These are phyloP conservation scores for Dasypus novemcinctus DNA, from an alignment of 2,113 vertebrate genomes.

Conservation along the genomic window DNA sequence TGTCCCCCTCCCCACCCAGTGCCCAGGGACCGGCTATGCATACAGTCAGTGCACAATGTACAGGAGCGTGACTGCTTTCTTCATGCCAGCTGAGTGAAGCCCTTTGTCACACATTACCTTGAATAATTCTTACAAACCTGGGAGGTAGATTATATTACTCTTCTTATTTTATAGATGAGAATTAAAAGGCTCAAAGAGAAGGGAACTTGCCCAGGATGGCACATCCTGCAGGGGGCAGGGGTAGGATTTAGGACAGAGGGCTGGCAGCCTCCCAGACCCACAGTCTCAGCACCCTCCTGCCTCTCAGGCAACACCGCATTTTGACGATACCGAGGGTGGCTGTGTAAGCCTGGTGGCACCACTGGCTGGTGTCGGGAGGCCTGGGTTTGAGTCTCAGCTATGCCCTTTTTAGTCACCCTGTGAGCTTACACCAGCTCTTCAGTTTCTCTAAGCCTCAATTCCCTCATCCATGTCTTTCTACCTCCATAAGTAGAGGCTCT, in stretches of 20 bases:
- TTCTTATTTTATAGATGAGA: not conserved
- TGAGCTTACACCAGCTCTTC: not conserved
- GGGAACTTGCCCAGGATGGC: not conserved
- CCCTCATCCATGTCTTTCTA: not conserved
- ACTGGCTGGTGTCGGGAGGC: not conserved
- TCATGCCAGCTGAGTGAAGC: not conserved
- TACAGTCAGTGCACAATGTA: fast-evolving
- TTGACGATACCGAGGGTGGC: not conserved
- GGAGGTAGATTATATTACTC: not conserved
- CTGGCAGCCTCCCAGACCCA: not conserved
- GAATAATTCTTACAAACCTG: not conserved
- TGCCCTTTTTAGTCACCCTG: not conserved
- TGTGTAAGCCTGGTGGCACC: not conserved
- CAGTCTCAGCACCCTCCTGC: too few relatives aligned
- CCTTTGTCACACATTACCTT: not conserved
- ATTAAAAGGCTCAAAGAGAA: not conserved
- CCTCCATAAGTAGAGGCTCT: not conserved
- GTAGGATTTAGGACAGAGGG: not conserved
- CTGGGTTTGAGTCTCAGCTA: not conserved
- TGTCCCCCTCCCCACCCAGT: not conserved
- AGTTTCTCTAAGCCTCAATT: not conserved
- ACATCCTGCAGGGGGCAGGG: not conserved
- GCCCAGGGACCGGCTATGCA: not conserved
- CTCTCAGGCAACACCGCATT: not conserved
- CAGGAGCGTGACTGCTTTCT: not conserved